Base-by-base conservation (phyloP, 2,888 invertebrate species). In the Choristoneura rosaceana region DNA sequence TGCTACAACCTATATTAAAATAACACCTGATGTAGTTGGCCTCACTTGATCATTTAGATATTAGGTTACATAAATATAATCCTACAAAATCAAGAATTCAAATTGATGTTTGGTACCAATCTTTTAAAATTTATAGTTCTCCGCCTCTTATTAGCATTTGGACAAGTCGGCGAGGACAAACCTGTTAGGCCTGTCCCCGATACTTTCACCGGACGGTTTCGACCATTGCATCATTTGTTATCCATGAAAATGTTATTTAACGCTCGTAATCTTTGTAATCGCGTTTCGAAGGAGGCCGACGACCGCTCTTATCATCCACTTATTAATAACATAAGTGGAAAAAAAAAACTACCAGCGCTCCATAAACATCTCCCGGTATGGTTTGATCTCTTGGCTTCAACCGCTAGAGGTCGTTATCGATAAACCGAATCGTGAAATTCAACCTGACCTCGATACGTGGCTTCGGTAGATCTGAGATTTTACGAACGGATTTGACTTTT, bases 141-240 rank as follows among this genome's bases (percentile, higher is more conserved):
- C 50, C 41, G 64, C 59, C 69, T 60, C 52, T 43, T 64, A 73
- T 69, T 64, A 64, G 59, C 62, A 69, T 73, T 63, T 52, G 52
- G 59, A 55, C 69, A 52, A 68, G 66, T 65, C 33, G 61, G 52
- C 67, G 50, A 76, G 17, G 60, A 61, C 62, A 76, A 79, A 83
- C 82, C 79, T 79, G 82, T 84, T 74, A 55, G 59, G 70, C 73
- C 67, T 71, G 70, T 78, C 77, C 73, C 79, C 76, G 79, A 77
- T 81, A 86, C 87, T 87, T 87, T 87, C 86, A 82, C 85, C 83
- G 76, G 74, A 65, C 76, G 74, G 74, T 69, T 60, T 73, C 64
- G 74, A 70, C 66, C 70, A 76, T 83, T 83, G 78, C 78, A 78
- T 81, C 80, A 81, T 75, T 25, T 79, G 70, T 77, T 74, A 77